These are phyloP conservation scores for Synanthedon myopaeformis DNA, from an alignment of 2,888 invertebrate species.

Conservation along the genomic window DNA sequence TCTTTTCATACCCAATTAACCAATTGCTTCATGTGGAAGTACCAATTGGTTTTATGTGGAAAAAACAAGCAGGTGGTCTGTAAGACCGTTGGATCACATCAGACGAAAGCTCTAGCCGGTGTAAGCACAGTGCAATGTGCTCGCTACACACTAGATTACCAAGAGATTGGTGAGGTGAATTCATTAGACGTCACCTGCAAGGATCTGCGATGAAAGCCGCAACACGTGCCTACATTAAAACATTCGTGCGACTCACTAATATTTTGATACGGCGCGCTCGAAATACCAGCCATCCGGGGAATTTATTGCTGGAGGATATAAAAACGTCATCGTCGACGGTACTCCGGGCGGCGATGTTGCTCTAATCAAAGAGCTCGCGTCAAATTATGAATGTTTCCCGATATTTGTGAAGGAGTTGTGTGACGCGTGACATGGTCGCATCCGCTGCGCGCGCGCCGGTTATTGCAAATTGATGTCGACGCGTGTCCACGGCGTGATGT, in stretches of 20 bases:
- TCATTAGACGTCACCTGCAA: slow-evolving; percentile 11
- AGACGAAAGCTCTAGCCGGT: no score
- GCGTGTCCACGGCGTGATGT: neutral
- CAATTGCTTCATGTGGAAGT: no score
- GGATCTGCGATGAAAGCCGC: neutral
- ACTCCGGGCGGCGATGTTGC: slow-evolving; percentile 21
- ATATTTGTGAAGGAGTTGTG: slow-evolving; percentile 60
- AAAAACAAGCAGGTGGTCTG: no score
- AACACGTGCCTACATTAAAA: slow-evolving; percentile 52
- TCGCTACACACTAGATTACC: no score
- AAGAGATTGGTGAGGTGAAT: no score
- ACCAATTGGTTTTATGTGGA: no score
- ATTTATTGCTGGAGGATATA: slow-evolving; percentile 47
- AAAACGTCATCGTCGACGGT: slow-evolving; percentile 51
- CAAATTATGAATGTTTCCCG: slow-evolving; percentile 61
- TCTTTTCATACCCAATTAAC: no score
- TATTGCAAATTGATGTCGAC: slow-evolving; percentile 32
- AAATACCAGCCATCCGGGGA: slow-evolving; percentile 47
- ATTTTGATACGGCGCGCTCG: slow-evolving; percentile 41
- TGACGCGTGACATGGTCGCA: slow-evolving; percentile 51
- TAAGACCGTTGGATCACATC: no score
- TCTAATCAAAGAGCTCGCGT: slow-evolving; percentile 48
- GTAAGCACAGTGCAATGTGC: no score
- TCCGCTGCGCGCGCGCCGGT: slow-evolving; percentile 31
- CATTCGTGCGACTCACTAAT: slow-evolving; percentile 29